phyloP scores from a whole-genome alignment of 2,797 vertebrate genomes.

The Galagoides demidoff region DNA sequence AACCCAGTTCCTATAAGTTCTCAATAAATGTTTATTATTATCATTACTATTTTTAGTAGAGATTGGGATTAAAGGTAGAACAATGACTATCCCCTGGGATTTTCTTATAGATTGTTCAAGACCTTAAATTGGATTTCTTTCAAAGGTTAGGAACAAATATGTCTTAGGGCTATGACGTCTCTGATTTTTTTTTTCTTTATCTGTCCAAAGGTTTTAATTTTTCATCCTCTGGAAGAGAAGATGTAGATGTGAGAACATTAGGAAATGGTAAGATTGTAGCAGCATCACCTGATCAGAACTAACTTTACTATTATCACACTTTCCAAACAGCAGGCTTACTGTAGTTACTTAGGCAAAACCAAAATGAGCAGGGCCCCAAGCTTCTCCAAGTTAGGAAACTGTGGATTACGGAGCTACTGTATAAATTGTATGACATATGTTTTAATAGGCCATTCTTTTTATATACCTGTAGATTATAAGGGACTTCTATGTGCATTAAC shows the following conservation, averaged over 20 bases:
- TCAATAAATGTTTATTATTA: neutral
- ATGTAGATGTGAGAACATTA: slow-evolving; percentile 97
- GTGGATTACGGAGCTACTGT: neutral
- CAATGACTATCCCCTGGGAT: neutral
- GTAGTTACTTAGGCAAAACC: neutral
- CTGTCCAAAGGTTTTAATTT: slow-evolving; percentile 95
- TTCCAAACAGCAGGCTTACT: neutral
- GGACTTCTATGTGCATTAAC: neutral
- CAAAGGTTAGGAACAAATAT: neutral
- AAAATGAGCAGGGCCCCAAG: neutral
- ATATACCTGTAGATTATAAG: neutral
- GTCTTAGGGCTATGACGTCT: neutral
- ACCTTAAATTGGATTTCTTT: slow-evolving; percentile 5
- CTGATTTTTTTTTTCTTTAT: slow-evolving; percentile 63
- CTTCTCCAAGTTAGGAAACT: neutral
- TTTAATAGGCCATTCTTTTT: neutral
- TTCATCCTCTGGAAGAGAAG: slow-evolving; percentile 98
- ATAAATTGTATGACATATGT: neutral
- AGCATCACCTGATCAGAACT: neutral
- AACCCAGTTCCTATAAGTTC: neutral
- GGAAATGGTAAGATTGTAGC: slow-evolving; percentile 92
- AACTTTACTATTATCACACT: neutral
- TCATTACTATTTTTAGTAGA: slow-evolving; percentile 27
- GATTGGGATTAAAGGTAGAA: neutral
- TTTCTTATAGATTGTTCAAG: neutral